phyloP scores from a whole-genome alignment of 2,113 vertebrate genomes.

The Macquaria australasica region DNA sequence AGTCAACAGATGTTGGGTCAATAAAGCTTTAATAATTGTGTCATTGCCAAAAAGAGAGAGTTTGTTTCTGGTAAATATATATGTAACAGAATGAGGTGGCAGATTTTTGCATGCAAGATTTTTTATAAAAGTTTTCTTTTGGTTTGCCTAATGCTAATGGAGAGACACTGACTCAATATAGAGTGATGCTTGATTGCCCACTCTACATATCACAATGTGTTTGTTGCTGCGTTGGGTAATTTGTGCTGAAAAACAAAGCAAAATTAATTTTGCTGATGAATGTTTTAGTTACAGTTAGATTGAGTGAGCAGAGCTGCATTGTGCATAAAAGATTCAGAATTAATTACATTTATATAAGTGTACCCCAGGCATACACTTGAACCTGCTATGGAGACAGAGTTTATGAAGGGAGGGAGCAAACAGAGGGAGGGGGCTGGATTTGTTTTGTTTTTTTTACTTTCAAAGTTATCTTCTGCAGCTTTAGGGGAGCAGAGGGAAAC shows the following conservation, averaged over 20 bases:
- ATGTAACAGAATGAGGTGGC: no score
- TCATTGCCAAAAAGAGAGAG: not conserved
- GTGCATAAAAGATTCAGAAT: constrained; percentile 37
- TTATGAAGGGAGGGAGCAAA: not conserved
- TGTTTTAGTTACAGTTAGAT: constrained; percentile 47
- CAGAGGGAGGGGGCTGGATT: not conserved
- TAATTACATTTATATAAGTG: constrained; percentile 40
- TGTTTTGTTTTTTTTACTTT: constrained; percentile 13
- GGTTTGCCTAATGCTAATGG: constrained; percentile 8
- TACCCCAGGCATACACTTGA: not conserved
- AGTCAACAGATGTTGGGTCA: not conserved
- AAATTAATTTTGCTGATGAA: constrained; percentile 48
- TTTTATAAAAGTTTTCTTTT: not conserved
- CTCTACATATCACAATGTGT: constrained; percentile 15
- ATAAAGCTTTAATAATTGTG: not conserved
- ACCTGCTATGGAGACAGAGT: not conserved
- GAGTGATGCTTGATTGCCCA: constrained; percentile 17
- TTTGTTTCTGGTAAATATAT: not conserved
- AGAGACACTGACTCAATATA: not conserved
- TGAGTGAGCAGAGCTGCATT: constrained; percentile 25
- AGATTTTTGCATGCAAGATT: not conserved
- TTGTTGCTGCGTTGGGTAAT: constrained; percentile 13
- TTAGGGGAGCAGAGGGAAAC: constrained; percentile 32
- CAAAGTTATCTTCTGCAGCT: constrained; percentile 27
- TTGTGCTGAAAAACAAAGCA: constrained; percentile 46